A percentile compares a stretch with the other conserved stretches of the same genome.
phyloP scores from a whole-genome alignment of 1,140 invertebrate species.

The Drosophila kikkawai region DNA sequence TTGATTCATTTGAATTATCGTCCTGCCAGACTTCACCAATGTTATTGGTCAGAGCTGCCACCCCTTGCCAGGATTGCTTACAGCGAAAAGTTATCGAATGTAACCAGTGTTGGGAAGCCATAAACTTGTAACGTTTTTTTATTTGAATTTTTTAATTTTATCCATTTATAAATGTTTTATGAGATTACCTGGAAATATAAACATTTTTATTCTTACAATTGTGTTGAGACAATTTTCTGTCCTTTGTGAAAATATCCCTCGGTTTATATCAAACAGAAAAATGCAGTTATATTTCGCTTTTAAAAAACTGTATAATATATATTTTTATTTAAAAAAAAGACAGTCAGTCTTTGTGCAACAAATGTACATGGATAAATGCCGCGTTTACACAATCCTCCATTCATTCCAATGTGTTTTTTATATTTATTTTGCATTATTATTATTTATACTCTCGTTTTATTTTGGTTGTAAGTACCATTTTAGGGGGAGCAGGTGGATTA shows the following conservation, averaged over 20 bases:
- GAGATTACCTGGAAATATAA: neutral
- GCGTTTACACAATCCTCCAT: slow-evolving; percentile 44
- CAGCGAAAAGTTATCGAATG: neutral
- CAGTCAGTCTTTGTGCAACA: slow-evolving; percentile 50
- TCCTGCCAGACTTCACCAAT: neutral
- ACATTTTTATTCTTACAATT: neutral
- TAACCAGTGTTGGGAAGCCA: neutral
- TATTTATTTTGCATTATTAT: slow-evolving; percentile 28
- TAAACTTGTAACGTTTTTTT: neutral
- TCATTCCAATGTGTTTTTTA: slow-evolving; percentile 2
- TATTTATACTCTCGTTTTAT: slow-evolving; percentile 35
- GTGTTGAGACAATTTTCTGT: neutral
- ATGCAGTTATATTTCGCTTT: slow-evolving; percentile 43
- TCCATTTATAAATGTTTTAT: neutral
- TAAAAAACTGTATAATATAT: slow-evolving; percentile 59
- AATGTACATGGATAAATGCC: slow-evolving; percentile 60
- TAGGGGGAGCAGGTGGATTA: slow-evolving; percentile 30
- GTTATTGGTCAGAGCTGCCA: neutral
- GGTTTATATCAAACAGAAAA: neutral
- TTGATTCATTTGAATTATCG: neutral
- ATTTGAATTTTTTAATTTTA: neutral
- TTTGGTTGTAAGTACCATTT: slow-evolving; percentile 53
- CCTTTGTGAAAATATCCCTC: neutral
- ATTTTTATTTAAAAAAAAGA: slow-evolving; percentile 53
- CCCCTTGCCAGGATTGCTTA: neutral